Evolutionary conservation across 64 coral and sea anemone species (phyloP), one percentile per base, ranked within the genome.

Genomic region (Dendrophyllia cribrosa): DNA sequence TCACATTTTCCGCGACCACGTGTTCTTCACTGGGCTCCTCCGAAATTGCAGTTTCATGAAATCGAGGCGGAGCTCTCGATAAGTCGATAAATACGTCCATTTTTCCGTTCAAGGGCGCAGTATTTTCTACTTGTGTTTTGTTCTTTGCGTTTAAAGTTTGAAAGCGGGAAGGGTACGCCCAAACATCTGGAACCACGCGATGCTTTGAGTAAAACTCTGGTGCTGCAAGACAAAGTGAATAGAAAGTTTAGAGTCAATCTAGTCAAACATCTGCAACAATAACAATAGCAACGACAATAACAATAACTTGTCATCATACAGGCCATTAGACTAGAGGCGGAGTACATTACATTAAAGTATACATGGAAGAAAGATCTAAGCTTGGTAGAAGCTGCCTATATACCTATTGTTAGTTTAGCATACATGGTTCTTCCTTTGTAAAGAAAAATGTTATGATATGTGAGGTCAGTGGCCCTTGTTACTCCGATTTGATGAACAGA

Each of bases 151-250:
- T 84, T 48, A 82, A 75, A 23, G 64, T 51, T 86, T 87, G 72
- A 51, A 87, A 85, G 58, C 56, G 81, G 15, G 91, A 87, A 16
- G 95, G 95, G 53, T 97, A 97, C 9, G 95, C 88, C 95, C 95
- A 97, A 13, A 88, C 81, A 34, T 97, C 95, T 5, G 95, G 95
- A 15, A 97, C 60, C 8, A 97, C 95, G 15, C 74, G 92, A 87
- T 97, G 95, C 11, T 10, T 88, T 43, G 83, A 86, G 61, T 80
- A 73, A 63, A 91, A 97, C 10, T 76, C 56, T 58, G 95, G 95
- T 9, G 72, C 88, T 95, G 60, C 59, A 8, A 43, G 68, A 17
- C 70, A 72, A 73, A 58, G 53, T 7, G 17, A 67, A 50, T 21
- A 46, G 7, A 26, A 11, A 75, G 23, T 45, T 72, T 22, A 83